Evolutionary conservation across 1,140 invertebrate genomes (phyloP).

Genomic region (Proctacanthus coquilletti): DNA sequence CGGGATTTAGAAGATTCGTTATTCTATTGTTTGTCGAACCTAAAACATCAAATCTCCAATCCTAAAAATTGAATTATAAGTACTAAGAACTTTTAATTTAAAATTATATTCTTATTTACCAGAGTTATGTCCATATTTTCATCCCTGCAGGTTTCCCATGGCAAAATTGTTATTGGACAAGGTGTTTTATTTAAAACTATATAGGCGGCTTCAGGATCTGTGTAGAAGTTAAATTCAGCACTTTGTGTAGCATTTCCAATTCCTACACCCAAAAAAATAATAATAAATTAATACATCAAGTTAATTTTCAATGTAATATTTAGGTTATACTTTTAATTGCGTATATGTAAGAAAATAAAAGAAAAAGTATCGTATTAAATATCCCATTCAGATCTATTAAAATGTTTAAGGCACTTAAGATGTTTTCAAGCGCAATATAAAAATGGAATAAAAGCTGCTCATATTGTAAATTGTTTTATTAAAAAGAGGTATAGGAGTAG

Average conservation of each 20-base stretch:
- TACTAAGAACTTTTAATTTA: slow-evolving; percentile 1
- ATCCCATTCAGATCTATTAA: too few species aligned
- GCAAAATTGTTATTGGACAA: slow-evolving; percentile 42
- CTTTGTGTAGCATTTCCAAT: slow-evolving; percentile 48
- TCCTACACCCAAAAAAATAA: too few species aligned
- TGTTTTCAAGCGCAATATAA: too few species aligned
- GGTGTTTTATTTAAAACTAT: slow-evolving; percentile 41
- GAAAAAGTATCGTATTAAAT: too few species aligned
- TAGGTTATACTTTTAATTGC: too few species aligned
- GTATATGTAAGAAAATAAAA: too few species aligned
- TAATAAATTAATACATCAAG: too few species aligned
- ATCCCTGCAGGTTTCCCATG: slow-evolving; percentile 44
- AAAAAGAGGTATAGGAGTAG: too few species aligned
- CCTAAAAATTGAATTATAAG: slow-evolving; percentile 20
- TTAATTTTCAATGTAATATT: too few species aligned
- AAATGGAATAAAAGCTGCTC: too few species aligned
- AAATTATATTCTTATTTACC: slow-evolving; percentile 19
- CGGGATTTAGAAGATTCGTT: not conserved
- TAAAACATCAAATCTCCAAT: slow-evolving; percentile 37
- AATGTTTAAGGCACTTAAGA: too few species aligned
- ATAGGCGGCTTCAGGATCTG: slow-evolving; percentile 62
- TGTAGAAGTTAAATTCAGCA: slow-evolving; percentile 67
- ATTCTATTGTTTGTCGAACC: slow-evolving; percentile 12
- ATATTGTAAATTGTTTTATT: too few species aligned
- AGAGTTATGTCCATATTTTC: slow-evolving; percentile 29